Evolutionary conservation across 2,113 vertebrate species (phyloP).

Genomic region (Cisticola juncidis): DNA sequence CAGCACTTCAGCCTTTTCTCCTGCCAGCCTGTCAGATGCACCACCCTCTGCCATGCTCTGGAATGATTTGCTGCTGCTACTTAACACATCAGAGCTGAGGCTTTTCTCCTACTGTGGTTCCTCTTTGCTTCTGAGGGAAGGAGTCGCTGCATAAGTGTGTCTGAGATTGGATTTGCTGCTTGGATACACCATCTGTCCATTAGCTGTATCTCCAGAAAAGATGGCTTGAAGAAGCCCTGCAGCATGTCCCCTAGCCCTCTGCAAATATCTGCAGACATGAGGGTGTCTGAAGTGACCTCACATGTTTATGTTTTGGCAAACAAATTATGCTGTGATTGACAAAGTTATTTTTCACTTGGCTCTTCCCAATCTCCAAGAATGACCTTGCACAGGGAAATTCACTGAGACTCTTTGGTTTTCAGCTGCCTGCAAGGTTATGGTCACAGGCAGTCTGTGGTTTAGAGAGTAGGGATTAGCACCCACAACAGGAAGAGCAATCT

Average conservation of each 20-base stretch:
- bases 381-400: neutral
- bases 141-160: neutral
- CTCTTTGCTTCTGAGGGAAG: neutral
- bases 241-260: neutral
- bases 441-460: neutral
- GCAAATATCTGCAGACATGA: neutral
- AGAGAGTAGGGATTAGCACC: neutral
- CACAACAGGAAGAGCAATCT: neutral
- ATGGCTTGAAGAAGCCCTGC: neutral
- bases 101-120: neutral
- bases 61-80: neutral
- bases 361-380: neutral
- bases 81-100: neutral
- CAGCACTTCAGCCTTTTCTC: neutral
- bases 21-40: neutral
- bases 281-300: neutral
- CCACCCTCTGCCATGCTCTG: neutral
- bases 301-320: neutral
- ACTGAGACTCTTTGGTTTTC: accelerated
- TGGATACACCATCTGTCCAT: neutral
- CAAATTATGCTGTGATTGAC: neutral
- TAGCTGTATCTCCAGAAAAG: neutral
- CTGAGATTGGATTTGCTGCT: neutral
- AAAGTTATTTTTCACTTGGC: neutral
- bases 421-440: neutral